Percentiles rank a stretch among this genome's conserved stretches.
Conservation (phyloP, 2,888 invertebrate species). For the Byasa hedistus region DNA sequence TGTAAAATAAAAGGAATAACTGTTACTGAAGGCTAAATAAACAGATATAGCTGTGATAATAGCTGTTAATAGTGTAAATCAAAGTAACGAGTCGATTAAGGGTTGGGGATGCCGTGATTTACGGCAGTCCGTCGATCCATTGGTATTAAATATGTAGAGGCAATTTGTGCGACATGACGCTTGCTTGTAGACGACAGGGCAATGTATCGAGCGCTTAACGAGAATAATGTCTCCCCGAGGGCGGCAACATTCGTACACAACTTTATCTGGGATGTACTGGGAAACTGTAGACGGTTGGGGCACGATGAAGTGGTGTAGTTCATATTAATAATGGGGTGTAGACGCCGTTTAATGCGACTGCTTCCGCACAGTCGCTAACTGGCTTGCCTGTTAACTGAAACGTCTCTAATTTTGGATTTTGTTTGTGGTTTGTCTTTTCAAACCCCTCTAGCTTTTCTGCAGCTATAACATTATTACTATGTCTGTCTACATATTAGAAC, state of each 20-base stretch:
- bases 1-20: no score
- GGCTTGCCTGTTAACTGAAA: no score
- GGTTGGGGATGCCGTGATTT: background rate
- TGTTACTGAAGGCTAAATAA: background rate
- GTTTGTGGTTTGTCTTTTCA: no score
- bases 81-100: conserved; percentile 5
- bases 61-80: conserved; percentile 5
- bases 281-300: conserved; percentile 10
- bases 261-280: conserved; percentile 24
- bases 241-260: conserved; percentile 26
- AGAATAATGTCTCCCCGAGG: conserved; percentile 26
- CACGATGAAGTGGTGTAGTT: background rate
- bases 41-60: background rate
- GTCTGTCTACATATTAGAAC: no score
- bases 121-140: conserved; percentile 8
- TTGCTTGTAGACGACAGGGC: conserved; percentile 20
- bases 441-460: no score
- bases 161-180: conserved; percentile 28
- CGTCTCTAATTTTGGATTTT: no score
- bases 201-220: conserved; percentile 26
- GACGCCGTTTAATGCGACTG: background rate
- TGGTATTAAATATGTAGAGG: conserved; percentile 24
- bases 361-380: no score
- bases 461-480: no score
- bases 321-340: background rate